Base-by-base conservation (phyloP, 1,140 invertebrate genomes). In the Epicauta chinensis region DNA sequence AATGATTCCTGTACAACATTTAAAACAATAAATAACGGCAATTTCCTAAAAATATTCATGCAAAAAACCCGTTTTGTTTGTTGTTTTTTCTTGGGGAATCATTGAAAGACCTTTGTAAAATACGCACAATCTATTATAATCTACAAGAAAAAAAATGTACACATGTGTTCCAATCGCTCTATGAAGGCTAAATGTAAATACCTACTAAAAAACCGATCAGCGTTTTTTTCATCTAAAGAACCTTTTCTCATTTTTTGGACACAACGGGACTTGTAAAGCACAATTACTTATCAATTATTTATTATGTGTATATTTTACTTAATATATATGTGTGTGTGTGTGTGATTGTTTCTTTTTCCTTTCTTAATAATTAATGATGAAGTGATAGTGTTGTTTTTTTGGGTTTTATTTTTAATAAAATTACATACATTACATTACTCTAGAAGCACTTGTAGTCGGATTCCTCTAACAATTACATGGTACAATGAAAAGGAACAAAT, bases 391-490 rank as follows among this genome's bases (percentile, higher is more conserved):
- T 47, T 48, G 40, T 42, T 23, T 23, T 23, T 23, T 23, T 23
- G 4, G 23, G 23, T 5, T 23, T 23, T 23, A 5, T 7, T 23
- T 7, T 23, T 23, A 23, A 23, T 54, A 34, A 54, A 54, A 32
- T 23, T 50, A 53, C 36, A 23, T 23, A 37, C 39, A 53, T 47
- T 47, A 47, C 45, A 47, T 46, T 3, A 42, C 34, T 45, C 51
- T 53, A 53, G 43, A 53, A 53, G 51, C 51, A 53, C 35, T 53
- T 53, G 51, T 43, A 53, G 51, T 53, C 51, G 51, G 51, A 53
- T 51, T 51, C 7, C 23, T n/a, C 51, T 53, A 53, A 53, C 39
- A 23, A 41, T 50, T 46, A 44, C 51, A 45, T 53, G 41, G 30
- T 49, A 39, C 42, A 52, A 52, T 38, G 31, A 34, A 52, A 42